phyloP scores from a whole-genome alignment of 92 coral and sea anemone genomes.

The Heteractis magnifica region DNA sequence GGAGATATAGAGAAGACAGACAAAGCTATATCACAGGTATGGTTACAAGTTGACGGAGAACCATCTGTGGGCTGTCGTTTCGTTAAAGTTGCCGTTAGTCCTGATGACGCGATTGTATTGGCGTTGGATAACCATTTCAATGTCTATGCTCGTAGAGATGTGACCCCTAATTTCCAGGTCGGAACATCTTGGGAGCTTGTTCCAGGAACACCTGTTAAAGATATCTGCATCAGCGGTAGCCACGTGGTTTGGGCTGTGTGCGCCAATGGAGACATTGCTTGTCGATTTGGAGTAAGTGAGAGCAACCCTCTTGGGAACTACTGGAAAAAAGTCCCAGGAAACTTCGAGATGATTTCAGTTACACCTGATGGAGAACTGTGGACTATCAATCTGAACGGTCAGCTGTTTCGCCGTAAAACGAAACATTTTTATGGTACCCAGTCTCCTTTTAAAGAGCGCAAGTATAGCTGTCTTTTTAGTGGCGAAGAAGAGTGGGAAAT shows the following conservation, averaged over 20 bases:
- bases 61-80: constrained; percentile 67
- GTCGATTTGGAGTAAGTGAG: constrained; percentile 86
- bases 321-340: constrained; percentile 96
- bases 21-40: constrained; percentile 68
- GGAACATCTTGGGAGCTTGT: constrained; percentile 88
- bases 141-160: constrained; percentile 85
- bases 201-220: constrained; percentile 74
- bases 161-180: constrained; percentile 76
- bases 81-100: constrained; percentile 80
- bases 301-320: constrained; percentile 81
- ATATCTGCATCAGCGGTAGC: constrained; percentile 65
- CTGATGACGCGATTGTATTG: constrained; percentile 91
- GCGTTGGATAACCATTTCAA: constrained; percentile 83
- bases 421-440: constrained; percentile 84
- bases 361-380: constrained; percentile 87
- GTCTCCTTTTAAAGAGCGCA: constrained; percentile 76
- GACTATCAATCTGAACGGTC: constrained; percentile 86
- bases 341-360: constrained; percentile 83
- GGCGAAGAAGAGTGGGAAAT: constrained; percentile 88
- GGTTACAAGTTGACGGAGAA: constrained; percentile 82
- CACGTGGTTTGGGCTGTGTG: constrained; percentile 86
- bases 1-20: constrained; percentile 65
- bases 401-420: constrained; percentile 87
- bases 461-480: constrained; percentile 69
- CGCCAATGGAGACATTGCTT: constrained; percentile 85